phyloP scores from a whole-genome alignment of 2,113 vertebrate species.

The Sprattus sprattus region DNA sequence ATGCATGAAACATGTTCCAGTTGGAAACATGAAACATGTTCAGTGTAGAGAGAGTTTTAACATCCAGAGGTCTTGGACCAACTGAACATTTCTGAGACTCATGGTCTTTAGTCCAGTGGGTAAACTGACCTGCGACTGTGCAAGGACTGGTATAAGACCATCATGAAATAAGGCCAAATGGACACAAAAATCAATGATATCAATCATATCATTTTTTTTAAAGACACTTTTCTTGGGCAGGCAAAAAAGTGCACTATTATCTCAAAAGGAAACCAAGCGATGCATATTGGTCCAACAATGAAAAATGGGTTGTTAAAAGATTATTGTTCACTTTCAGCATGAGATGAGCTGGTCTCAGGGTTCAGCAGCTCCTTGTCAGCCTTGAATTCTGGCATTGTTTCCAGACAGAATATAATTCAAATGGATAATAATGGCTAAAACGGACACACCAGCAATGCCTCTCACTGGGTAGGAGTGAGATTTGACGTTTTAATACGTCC shows the following conservation, averaged over 20 bases:
- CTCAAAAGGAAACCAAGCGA: too few species aligned
- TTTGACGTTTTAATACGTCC: slow-evolving; percentile 93
- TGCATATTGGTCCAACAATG: slow-evolving; percentile 90
- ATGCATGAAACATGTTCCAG: slow-evolving; percentile 92
- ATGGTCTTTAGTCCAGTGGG: slow-evolving; percentile 74
- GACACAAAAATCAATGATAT: slow-evolving; percentile 92
- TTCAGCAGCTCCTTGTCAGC: slow-evolving; percentile 82
- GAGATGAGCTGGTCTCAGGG: slow-evolving; percentile 76
- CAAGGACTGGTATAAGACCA: slow-evolving; percentile 77
- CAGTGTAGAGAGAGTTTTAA: slow-evolving; percentile 95
- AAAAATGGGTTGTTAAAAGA: slow-evolving; percentile 98
- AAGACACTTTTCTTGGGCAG: too few species aligned
- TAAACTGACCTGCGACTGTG: slow-evolving; percentile 62
- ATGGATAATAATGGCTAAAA: slow-evolving; percentile 97
- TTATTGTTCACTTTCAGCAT: slow-evolving; percentile 77
- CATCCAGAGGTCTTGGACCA: slow-evolving; percentile 95
- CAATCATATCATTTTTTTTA: slow-evolving; percentile 81
- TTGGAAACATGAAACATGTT: slow-evolving; percentile 99
- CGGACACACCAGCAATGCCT: slow-evolving; percentile 95
- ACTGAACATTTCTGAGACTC: slow-evolving; percentile 88
- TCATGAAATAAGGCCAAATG: slow-evolving; percentile 99
- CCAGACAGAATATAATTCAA: slow-evolving; percentile 90
- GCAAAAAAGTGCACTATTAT: too few species aligned
- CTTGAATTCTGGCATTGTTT: slow-evolving; percentile 94
- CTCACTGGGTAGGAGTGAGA: slow-evolving; percentile 93